Evolutionary conservation across 2,113 vertebrate genomes (phyloP), one percentile per base, ranked within the genome.

Genomic region (Cochlearius cochlearius): DNA sequence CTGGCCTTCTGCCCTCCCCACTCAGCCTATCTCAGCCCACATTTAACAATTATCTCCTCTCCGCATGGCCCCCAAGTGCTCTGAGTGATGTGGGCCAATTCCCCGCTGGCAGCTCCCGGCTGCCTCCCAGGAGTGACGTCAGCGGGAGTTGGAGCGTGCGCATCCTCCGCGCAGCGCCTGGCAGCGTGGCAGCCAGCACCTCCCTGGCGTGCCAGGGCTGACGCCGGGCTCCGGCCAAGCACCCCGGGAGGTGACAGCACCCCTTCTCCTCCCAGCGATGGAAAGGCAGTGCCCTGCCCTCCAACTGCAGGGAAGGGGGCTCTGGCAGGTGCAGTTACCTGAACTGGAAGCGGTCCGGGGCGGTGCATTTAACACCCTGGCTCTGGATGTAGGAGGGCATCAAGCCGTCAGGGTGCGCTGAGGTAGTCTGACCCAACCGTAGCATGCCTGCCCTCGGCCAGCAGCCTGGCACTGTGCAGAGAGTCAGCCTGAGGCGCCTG

Each of bases 1-100:
- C 62, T 95, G 96, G 94, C 93, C 87, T 95, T 45, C 66, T 96
- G 87, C 96, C 96, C 77, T 96, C 62, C 36, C 52, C 8, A 1
- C 90, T 96, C 92, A 96, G 92, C 93, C 96, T 97, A 95, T 97
- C 93, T 96, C 92, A 79, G 74, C 94, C 92, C 81, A 89, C 92
- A 95, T 94, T 95, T 96, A 97, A 97, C 90, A 95, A 95, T 96
- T 97, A 96, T 29, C 94, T 88, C 36, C 64, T 91, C 69, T 75
- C 87, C 8, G 9, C 84, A 63, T 4, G 25, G 43, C 66, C 77
- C 79, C 81, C 74, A 56, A 89, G 64, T 49, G 49, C 36, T 95
- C 60, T 36, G 36, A 91, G 77, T 38, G 69, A 52, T 86, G 77
- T 1, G 9, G 88, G 93, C 93, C 94, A 96, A 96, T 79, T 96